These are phyloP conservation scores for Gallinago jamesoni DNA, from an alignment of 2,113 vertebrate genomes.

Conservation along the genomic window DNA sequence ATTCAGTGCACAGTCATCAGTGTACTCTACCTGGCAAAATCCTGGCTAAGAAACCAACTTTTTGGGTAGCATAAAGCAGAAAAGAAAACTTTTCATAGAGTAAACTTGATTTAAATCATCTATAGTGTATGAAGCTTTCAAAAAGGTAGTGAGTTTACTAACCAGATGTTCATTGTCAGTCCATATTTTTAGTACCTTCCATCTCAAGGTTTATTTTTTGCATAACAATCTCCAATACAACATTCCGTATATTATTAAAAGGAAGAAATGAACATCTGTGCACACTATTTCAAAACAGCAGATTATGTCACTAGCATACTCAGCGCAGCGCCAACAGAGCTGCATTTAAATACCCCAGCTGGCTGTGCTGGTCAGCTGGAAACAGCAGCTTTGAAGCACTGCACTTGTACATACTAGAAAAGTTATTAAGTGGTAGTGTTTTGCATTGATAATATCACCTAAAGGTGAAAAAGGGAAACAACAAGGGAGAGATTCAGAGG, in stretches of 20 bases:
- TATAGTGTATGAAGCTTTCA: background rate
- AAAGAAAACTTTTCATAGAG: background rate
- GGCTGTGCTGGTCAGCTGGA: background rate
- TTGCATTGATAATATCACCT: background rate
- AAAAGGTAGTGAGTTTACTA: background rate
- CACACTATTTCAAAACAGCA: background rate
- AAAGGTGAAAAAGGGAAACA: background rate
- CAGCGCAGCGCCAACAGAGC: background rate
- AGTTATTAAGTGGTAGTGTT: background rate
- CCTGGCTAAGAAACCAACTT: background rate
- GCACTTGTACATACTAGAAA: background rate
- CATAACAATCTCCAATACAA: background rate
- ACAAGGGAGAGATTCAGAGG: background rate
- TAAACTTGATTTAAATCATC: background rate
- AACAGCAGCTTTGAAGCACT: background rate
- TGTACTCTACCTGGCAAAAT: background rate
- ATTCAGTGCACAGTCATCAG: background rate
- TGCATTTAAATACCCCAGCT: constrained; percentile 6
- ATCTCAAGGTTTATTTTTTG: background rate
- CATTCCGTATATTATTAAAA: background rate
- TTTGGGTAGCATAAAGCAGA: background rate
- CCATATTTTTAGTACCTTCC: background rate
- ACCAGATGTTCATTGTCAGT: background rate
- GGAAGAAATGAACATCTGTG: constrained; percentile 21
- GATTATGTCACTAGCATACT: background rate